A percentile compares a stretch with the other conserved stretches of the same genome.
Evolutionary conservation across 2,113 vertebrate species (phyloP).

Genomic region (Myrmophylax atrothorax): DNA sequence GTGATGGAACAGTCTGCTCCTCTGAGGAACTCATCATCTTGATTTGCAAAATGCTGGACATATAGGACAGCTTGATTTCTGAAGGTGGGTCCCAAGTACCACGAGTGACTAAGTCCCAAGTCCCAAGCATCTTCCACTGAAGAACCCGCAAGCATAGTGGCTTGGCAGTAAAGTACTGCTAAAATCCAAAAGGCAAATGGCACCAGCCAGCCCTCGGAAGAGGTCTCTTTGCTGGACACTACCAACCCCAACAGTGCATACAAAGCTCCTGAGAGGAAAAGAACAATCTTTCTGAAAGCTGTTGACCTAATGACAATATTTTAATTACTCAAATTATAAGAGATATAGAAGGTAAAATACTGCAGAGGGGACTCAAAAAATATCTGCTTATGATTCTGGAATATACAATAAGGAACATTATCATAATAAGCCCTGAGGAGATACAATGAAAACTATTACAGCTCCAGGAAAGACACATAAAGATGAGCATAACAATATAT

Average conservation of each 20-base stretch:
- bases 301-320: background rate
- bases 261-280: background rate
- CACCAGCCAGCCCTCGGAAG: background rate
- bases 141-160: fast-evolving
- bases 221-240: background rate
- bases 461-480: conserved; percentile 46
- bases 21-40: background rate
- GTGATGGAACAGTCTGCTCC: background rate
- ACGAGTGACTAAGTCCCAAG: background rate
- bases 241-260: background rate
- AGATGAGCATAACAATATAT: conserved; percentile 46
- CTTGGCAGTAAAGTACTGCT: background rate
- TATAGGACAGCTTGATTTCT: background rate
- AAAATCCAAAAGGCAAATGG: background rate
- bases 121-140: fast-evolving
- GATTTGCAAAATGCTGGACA: background rate
- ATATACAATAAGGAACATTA: conserved; percentile 36
- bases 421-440: conserved; percentile 36
- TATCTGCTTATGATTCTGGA: background rate
- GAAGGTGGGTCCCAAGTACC: background rate
- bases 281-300: background rate
- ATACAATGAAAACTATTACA: conserved; percentile 55
- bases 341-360: background rate
- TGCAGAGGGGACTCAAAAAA: background rate
- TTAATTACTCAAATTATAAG: conserved; percentile 41